These are phyloP conservation scores for Felis chaus DNA, from an alignment of 2,113 vertebrate genomes.

Conservation along the genomic window DNA sequence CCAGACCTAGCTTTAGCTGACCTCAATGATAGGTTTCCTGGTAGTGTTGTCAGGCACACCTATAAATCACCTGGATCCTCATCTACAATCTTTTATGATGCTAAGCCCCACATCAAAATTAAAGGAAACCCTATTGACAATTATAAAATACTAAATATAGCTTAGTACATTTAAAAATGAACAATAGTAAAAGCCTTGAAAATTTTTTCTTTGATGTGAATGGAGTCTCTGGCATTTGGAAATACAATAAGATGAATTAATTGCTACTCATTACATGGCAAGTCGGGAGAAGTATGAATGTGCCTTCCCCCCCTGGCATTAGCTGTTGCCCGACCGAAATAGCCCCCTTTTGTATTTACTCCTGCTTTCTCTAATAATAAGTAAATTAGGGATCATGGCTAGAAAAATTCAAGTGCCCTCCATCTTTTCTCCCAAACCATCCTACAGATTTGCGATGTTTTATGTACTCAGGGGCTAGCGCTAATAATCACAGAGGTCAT, in stretches of 20 bases:
- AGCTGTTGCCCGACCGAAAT: constrained; percentile 91
- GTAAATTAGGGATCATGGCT: constrained; percentile 94
- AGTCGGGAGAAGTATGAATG: constrained; percentile 92
- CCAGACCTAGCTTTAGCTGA: neutral
- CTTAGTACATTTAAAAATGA: constrained; percentile 83
- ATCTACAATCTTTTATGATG: constrained; percentile 80
- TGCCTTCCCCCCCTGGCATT: constrained; percentile 91
- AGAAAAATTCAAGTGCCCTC: constrained; percentile 89
- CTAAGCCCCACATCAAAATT: constrained; percentile 62
- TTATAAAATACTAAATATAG: constrained; percentile 87
- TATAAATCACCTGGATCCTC: constrained; percentile 58
- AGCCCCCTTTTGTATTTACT: constrained; percentile 95
- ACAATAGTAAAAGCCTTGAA: constrained; percentile 88
- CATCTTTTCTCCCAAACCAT: constrained; percentile 87
- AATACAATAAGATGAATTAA: constrained; percentile 93
- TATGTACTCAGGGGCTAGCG: constrained; percentile 80
- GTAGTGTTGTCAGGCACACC: constrained; percentile 65
- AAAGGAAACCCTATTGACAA: constrained; percentile 82
- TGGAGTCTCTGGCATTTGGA: constrained; percentile 91
- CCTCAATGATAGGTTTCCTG: constrained; percentile 60
- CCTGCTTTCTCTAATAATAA: constrained; percentile 96
- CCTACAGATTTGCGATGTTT: constrained; percentile 89
- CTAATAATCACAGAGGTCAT: constrained; percentile 85
- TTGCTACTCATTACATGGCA: constrained; percentile 91
- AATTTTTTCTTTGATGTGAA: constrained; percentile 92